Percentiles rank a stretch among this genome's conserved stretches.
These are phyloP conservation scores for Litoditis marina DNA, from an alignment of 2,888 invertebrate genomes.

Conservation along the genomic window DNA sequence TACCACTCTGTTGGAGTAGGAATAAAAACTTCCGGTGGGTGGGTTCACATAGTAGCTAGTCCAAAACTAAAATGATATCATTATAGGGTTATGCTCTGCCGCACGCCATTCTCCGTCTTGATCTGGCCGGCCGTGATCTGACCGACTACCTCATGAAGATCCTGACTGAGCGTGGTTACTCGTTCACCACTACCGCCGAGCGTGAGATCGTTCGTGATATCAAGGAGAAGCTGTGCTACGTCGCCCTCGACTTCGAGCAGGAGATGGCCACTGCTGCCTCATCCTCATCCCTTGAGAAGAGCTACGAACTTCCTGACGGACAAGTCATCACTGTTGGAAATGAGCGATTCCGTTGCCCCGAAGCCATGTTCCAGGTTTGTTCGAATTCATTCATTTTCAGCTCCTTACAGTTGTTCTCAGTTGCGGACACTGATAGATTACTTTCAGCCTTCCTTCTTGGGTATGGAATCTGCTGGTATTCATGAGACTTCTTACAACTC, in stretches of 20 bases:
- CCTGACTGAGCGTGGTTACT: slow-evolving; percentile 65
- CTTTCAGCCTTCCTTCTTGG: slow-evolving; percentile 75
- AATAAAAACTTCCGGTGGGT: no score
- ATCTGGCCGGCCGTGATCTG: slow-evolving; percentile 66
- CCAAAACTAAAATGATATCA: no score
- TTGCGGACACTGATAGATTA: no score
- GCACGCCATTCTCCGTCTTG: slow-evolving; percentile 66
- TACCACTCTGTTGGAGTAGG: no score
- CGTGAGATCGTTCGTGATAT: slow-evolving; percentile 91
- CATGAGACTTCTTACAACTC: slow-evolving; percentile 73
- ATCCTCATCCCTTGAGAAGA: slow-evolving; percentile 84
- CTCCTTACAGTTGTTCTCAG: no score
- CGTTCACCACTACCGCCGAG: slow-evolving; percentile 62
- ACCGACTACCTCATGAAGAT: slow-evolving; percentile 69
- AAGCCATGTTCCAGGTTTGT: slow-evolving; percentile 76
- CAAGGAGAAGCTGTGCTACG: slow-evolving; percentile 90
- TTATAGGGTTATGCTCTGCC: slow-evolving; percentile 69
- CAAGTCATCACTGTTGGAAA: slow-evolving; percentile 68
- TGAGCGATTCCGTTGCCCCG: slow-evolving; percentile 83
- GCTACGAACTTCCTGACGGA: slow-evolving; percentile 82
- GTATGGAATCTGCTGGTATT: slow-evolving; percentile 63
- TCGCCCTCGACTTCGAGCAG: slow-evolving; percentile 97
- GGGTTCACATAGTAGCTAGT: no score
- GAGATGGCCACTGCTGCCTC: slow-evolving; percentile 87
- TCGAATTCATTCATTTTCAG: neutral